Evolutionary conservation across 1,140 invertebrate genomes (phyloP), one percentile per base, ranked within the genome.

Genomic region (Zaprionus vittiger): DNA sequence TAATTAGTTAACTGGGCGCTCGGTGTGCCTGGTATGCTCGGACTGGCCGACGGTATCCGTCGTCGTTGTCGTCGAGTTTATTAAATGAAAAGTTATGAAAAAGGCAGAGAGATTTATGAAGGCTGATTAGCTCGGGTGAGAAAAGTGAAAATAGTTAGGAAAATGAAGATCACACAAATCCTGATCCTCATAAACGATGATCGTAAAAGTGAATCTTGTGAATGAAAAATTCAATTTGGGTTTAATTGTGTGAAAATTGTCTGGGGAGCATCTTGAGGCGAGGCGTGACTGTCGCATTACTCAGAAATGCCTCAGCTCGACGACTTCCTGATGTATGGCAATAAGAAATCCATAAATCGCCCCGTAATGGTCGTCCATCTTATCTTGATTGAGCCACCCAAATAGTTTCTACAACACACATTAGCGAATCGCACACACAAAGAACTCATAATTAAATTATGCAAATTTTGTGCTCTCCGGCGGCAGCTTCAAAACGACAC

Each of bases 401-500:
- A 82, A 85, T 85, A 77, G 86, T 91, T 90, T 79, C 57, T 38
- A 44, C 47, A 74, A 6, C 31, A 17, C 20, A 20, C 17, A 64
- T 37, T 17, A 26, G 37, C 59, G 22, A 61, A 61, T 24, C 41
- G n/a, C 31, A 54, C 73, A 79, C 63, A 80, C 59, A 90, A 81
- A 89, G 83, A 78, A 90, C 82, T 85, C 86, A 89, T 89, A 89
- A 89, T 89, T 91, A 90, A 85, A 82, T 65, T 89, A 89, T 89
- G 85, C 86, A 82, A 89, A 89, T 89, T 79, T 81, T 47, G 71
- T 70, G 80, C 78, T 90, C 78, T 71, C 47, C 68, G 82, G 64
- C 85, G 85, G 86, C 70, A 54, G 44, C 79, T 59, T 89, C 85
- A 89, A 90, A 90, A 63, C 28, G 17, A 55, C 55, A 61, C 68